These are phyloP conservation scores for Meganola albula DNA, from an alignment of 2,888 invertebrate species.

Conservation along the genomic window DNA sequence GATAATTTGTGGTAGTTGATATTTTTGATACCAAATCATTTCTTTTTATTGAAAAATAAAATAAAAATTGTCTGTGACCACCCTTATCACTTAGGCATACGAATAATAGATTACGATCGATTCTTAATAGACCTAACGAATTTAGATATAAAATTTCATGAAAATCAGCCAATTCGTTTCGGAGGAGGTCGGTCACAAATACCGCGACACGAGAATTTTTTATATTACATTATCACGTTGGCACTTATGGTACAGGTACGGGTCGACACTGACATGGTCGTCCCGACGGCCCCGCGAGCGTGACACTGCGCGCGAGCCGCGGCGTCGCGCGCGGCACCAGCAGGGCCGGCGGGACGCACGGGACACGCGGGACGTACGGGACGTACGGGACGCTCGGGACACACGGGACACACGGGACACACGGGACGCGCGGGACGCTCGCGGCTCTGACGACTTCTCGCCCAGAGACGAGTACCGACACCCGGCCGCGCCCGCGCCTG, in stretches of 20 bases:
- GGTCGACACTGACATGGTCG: conserved; percentile 60
- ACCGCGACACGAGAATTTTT: no score
- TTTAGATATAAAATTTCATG: no score
- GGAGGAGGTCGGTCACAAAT: no score
- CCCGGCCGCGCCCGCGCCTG: conserved; percentile 79
- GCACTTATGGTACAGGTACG: conserved; percentile 41
- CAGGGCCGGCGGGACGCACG: conserved; percentile 22
- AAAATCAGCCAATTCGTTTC: no score
- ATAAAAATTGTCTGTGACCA: no score
- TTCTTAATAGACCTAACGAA: no score
- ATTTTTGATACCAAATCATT: no score
- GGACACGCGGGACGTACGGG: conserved; percentile 35
- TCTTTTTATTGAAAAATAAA: no score
- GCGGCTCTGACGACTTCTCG: conserved; percentile 81
- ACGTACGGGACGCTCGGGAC: conserved; percentile 35
- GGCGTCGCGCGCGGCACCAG: conserved; percentile 32
- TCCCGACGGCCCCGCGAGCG: conserved; percentile 40
- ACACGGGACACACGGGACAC: conserved; percentile 38
- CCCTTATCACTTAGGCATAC: no score
- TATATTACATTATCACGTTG: no score
- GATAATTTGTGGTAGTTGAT: no score
- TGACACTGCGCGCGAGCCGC: conserved; percentile 27
- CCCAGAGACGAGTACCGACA: conserved; percentile 70
- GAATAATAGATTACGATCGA: no score
- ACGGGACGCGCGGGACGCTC: conserved; percentile 47